These are phyloP conservation scores for Plodia interpunctella DNA, from an alignment of 1,140 invertebrate genomes.

Conservation along the genomic window DNA sequence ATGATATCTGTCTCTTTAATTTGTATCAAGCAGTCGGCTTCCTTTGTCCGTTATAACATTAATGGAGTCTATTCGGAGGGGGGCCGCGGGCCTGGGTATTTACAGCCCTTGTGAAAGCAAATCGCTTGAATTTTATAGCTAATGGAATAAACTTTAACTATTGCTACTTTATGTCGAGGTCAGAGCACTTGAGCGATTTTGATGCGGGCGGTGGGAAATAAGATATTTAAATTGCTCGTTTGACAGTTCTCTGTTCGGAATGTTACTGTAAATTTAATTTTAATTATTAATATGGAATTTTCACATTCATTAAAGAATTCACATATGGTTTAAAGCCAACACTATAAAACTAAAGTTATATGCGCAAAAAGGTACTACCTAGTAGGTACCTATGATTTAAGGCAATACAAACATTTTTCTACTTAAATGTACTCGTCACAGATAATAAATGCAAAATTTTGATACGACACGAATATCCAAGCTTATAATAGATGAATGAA, in stretches of 20 bases:
- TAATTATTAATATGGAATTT: too few relatives aligned
- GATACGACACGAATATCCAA: too few relatives aligned
- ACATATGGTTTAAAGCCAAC: too few relatives aligned
- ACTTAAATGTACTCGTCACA: too few relatives aligned
- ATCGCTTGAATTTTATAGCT: constrained; percentile 4
- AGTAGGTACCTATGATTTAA: too few relatives aligned
- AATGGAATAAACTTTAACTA: constrained; percentile 6
- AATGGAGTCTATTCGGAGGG: not conserved
- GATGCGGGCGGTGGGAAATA: not conserved
- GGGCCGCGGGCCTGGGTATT: not conserved
- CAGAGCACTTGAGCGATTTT: not conserved
- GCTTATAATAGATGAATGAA: too few relatives aligned
- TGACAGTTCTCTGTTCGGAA: not conserved
- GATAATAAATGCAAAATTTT: too few relatives aligned
- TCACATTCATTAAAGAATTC: too few relatives aligned
- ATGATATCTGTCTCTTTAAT: not conserved
- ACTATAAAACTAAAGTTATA: too few relatives aligned
- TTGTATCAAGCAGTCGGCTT: not conserved
- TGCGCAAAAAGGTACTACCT: too few relatives aligned
- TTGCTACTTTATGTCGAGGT: constrained; percentile 4
- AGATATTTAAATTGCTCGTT: not conserved
- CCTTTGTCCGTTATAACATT: not conserved
- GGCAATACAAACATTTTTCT: too few relatives aligned
- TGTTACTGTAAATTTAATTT: not conserved
- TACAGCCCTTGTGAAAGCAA: constrained; percentile 4